Percentiles rank a stretch among this genome's conserved stretches.
These are phyloP conservation scores for Cynocephalus volans DNA, from an alignment of 2,113 vertebrate genomes.

Conservation along the genomic window DNA sequence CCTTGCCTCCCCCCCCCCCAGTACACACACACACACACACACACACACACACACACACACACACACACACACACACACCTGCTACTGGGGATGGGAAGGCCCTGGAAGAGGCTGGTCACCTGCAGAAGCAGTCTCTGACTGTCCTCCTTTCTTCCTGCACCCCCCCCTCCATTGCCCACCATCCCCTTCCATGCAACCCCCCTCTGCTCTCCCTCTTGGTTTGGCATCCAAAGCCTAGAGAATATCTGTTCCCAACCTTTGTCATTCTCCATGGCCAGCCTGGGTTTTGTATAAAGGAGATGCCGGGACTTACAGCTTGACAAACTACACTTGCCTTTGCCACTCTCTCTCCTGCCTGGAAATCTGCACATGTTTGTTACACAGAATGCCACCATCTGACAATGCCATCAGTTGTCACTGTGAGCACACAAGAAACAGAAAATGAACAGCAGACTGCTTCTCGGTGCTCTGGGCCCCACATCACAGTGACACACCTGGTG, in stretches of 20 bases:
- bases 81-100: not conserved
- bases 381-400: not conserved
- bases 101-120: not conserved
- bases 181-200: too few species aligned
- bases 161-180: too few species aligned
- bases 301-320: not conserved
- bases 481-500: not conserved
- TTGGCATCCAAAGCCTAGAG: not conserved
- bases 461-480: not conserved
- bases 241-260: not conserved
- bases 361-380: not conserved
- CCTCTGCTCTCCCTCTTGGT: not conserved
- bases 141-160: not conserved
- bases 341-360: not conserved
- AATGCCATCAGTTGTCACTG: not conserved
- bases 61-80: not conserved
- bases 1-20: too few species aligned
- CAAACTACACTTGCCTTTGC: accelerated
- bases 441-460: not conserved
- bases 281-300: not conserved
- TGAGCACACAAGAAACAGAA: slow-evolving; percentile 35
- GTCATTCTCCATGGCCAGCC: not conserved
- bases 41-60: not conserved
- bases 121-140: not conserved
- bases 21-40: too few species aligned